These are phyloP conservation scores for Girardia tigrina DNA, from an alignment of 2,888 invertebrate species.

Conservation along the genomic window DNA sequence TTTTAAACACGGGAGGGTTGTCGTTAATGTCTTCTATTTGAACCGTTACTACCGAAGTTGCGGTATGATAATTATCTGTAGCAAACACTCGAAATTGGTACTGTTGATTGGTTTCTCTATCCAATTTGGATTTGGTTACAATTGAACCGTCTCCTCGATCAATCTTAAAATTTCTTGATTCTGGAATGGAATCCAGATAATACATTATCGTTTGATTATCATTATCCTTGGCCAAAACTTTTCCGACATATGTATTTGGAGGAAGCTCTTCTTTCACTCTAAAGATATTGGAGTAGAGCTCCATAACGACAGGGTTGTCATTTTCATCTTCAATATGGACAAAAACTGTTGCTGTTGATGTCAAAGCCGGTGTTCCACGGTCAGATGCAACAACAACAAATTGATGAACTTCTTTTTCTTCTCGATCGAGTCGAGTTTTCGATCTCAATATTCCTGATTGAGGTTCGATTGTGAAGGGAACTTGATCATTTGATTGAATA, in stretches of 20 bases:
- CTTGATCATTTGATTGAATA: background rate
- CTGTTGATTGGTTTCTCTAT: background rate
- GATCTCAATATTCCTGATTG: constrained; percentile 2
- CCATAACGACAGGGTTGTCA: constrained; percentile 10
- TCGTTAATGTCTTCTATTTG: background rate
- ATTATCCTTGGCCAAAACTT: background rate
- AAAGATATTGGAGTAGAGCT: background rate
- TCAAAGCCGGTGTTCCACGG: background rate
- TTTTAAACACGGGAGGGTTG: background rate
- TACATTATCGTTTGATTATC: background rate
- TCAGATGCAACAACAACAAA: background rate
- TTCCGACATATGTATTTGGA: background rate
- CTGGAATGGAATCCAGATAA: background rate
- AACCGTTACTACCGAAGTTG: background rate
- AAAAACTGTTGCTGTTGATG: background rate
- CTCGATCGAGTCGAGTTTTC: background rate
- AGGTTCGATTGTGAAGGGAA: background rate
- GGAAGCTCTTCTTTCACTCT: background rate
- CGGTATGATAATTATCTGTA: background rate
- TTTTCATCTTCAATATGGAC: constrained; percentile 26
- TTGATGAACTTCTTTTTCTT: background rate
- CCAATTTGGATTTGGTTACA: constrained; percentile 14
- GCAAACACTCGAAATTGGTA: constrained; percentile 16
- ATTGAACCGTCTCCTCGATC: background rate
- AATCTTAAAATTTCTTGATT: background rate